Conservation (phyloP, 1,140 invertebrate genomes). For the Nephila pilipes region DNA sequence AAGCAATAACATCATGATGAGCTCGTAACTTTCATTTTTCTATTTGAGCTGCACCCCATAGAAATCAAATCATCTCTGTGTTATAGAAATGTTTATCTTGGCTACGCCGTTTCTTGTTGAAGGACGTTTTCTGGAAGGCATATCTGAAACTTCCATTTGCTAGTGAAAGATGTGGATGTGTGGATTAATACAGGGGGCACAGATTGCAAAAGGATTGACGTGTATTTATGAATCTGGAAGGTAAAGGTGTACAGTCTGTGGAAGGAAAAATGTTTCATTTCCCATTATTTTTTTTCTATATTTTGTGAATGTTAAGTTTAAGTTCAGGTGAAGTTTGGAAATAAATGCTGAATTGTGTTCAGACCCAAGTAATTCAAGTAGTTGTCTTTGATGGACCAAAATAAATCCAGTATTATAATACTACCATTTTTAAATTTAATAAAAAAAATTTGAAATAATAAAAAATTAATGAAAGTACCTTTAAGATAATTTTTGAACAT, state of each 20-base stretch:
- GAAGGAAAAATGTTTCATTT: background rate
- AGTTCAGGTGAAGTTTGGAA: background rate
- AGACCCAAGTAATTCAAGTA: too few species aligned
- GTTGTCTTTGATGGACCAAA: too few species aligned
- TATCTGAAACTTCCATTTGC: background rate
- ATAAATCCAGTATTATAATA: too few species aligned
- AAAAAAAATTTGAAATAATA: too few species aligned
- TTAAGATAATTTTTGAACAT: too few species aligned
- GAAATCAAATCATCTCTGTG: background rate
- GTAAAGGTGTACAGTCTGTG: background rate
- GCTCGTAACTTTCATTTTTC: constrained; percentile 23
- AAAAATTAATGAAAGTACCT: too few species aligned
- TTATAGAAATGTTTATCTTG: constrained; percentile 18
- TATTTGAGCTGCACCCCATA: background rate
- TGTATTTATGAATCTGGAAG: background rate
- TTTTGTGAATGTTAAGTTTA: background rate
- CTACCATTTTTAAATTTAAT: too few species aligned
- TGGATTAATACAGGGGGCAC: background rate
- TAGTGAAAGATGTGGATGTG: background rate
- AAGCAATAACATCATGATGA: constrained; percentile 11
- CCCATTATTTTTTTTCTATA: background rate
- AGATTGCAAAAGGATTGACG: background rate
- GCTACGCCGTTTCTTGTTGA: background rate
- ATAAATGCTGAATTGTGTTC: too few species aligned
- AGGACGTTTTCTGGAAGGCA: background rate